Percentiles rank a stretch among this genome's conserved stretches.
Evolutionary conservation across 2,113 vertebrate species (phyloP).

Genomic region (Amia ocellicauda): DNA sequence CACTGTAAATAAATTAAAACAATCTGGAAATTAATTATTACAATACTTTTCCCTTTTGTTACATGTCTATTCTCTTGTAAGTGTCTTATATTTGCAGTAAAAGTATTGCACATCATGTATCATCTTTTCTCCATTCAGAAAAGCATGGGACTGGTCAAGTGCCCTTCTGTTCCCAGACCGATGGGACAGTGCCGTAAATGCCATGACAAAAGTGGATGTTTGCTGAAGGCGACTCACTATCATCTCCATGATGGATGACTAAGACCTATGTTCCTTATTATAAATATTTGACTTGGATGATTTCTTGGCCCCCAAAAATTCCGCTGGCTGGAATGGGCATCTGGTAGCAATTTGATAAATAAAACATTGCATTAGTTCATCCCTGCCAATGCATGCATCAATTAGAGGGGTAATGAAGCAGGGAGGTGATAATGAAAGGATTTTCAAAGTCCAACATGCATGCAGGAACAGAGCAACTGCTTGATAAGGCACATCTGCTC

Average conservation of each 20-base stretch:
- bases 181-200: not conserved
- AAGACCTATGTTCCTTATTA: constrained; percentile 6
- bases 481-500: constrained; percentile 29
- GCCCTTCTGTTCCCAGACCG: too few species aligned
- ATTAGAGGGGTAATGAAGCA: constrained; percentile 7
- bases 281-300: constrained; percentile 28
- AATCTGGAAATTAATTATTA: too few species aligned
- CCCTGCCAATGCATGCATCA: constrained; percentile 6
- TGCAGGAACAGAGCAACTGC: constrained; percentile 22
- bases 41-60: too few species aligned
- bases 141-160: too few species aligned
- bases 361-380: constrained; percentile 14
- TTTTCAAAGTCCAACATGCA: constrained; percentile 1
- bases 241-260: constrained; percentile 31
- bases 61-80: too few species aligned
- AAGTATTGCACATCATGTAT: too few species aligned
- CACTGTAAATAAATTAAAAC: too few species aligned
- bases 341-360: constrained; percentile 30
- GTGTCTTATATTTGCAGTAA: too few species aligned
- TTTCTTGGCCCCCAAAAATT: constrained; percentile 2
- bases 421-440: not conserved
- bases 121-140: too few species aligned
- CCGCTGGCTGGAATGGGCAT: constrained; percentile 18
- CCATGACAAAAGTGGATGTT: not conserved
- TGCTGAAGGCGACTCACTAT: constrained; percentile 1